phyloP scores from a whole-genome alignment of 92 coral and sea anemone genomes.

The Epizoanthus stellaris region DNA sequence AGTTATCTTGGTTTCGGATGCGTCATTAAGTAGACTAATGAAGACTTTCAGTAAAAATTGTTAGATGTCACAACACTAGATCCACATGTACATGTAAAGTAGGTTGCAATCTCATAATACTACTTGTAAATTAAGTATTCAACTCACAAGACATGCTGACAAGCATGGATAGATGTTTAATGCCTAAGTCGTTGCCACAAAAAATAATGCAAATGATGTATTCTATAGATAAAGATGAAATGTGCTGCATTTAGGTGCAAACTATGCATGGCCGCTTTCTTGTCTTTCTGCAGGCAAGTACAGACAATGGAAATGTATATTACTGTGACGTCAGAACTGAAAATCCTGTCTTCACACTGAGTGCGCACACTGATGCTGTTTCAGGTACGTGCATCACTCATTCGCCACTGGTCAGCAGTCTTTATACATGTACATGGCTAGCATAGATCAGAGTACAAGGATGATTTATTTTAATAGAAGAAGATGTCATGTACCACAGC shows the following conservation, averaged over 20 bases:
- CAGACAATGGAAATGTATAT: conserved; percentile 91
- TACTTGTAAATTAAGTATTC: no score
- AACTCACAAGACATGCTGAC: no score
- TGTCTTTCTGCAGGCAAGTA: conserved; percentile 68
- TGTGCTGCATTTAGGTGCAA: neutral
- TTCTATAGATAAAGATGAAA: neutral
- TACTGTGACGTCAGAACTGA: conserved; percentile 95
- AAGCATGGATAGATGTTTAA: neutral
- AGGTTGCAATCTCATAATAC: no score
- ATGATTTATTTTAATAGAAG: no score
- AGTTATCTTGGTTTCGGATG: no score
- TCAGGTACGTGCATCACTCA: conserved; percentile 63
- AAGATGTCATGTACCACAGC: no score
- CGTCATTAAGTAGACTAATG: no score
- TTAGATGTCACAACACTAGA: no score
- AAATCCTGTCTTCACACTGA: conserved; percentile 82
- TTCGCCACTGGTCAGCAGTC: neutral
- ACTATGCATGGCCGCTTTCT: neutral
- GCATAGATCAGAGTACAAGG: no score
- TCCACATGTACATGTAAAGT: no score
- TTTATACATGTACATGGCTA: no score
- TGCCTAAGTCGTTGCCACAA: neutral
- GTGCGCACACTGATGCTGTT: conserved; percentile 91
- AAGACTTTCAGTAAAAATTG: no score
- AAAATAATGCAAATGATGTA: neutral